Conservation (phyloP, 2,797 vertebrate genomes). For the Dermochelys coriacea region DNA sequence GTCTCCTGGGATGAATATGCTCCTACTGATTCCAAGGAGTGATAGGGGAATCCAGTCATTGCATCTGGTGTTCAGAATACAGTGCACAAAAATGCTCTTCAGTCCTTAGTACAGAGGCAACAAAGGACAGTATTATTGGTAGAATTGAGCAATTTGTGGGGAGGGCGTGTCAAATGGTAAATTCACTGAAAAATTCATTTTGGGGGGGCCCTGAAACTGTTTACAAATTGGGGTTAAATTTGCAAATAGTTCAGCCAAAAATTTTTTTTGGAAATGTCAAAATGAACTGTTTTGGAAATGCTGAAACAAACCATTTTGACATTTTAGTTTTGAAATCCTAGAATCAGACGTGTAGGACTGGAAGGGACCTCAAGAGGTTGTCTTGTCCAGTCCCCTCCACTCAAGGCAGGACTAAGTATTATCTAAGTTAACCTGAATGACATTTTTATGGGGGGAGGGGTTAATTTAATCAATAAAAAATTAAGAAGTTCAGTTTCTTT, state of each 20-base stretch:
- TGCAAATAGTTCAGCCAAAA: neutral
- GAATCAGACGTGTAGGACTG: too few species aligned
- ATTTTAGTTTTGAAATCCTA: neutral
- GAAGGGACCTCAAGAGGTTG: too few species aligned
- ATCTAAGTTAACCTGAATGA: neutral
- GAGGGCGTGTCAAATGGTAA: neutral
- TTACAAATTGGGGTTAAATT: neutral
- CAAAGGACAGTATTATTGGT: neutral
- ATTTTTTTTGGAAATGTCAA: neutral
- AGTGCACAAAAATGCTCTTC: neutral
- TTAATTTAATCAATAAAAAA: neutral
- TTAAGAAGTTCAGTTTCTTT: neutral
- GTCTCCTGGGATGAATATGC: neutral
- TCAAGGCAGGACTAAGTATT: too few species aligned
- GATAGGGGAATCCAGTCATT: too few species aligned
- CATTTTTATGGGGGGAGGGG: too few species aligned
- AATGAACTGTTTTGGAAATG: neutral
- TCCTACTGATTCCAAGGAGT: too few species aligned
- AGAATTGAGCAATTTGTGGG: neutral
- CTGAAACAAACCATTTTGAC: neutral
- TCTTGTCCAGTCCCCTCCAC: too few species aligned
- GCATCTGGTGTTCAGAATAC: neutral
- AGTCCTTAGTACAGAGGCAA: neutral
- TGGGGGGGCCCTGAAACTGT: too few species aligned
- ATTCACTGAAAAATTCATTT: neutral